Evolutionary conservation across 2,888 invertebrate genomes (phyloP).

Genomic region (Drosophila gaucha): DNA sequence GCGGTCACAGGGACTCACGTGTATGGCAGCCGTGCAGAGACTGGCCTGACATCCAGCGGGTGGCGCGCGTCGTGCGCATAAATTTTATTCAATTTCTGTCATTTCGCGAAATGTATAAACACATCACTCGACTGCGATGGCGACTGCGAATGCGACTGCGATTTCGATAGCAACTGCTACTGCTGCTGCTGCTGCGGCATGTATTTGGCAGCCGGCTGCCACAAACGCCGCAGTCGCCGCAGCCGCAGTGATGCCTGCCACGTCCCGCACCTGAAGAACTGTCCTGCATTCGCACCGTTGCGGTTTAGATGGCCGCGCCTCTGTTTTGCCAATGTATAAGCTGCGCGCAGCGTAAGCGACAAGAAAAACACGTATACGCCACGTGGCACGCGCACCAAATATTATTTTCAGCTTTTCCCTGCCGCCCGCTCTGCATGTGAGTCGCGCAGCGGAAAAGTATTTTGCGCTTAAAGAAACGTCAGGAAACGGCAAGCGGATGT

Average conservation of each 20-base stretch:
- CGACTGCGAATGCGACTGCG: slow-evolving; percentile 1
- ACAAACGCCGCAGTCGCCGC: slow-evolving; percentile 21
- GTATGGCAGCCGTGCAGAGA: neutral
- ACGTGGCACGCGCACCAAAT: slow-evolving; percentile 66
- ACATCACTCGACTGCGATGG: slow-evolving; percentile 60
- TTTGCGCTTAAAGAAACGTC: slow-evolving; percentile 70
- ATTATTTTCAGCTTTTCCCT: slow-evolving; percentile 63
- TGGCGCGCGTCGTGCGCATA: slow-evolving; percentile 52
- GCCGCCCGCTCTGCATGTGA: slow-evolving; percentile 5
- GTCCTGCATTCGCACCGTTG: slow-evolving; percentile 52
- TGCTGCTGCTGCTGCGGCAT: slow-evolving; percentile 1
- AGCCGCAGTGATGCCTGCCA: slow-evolving; percentile 32
- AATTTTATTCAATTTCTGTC: slow-evolving; percentile 79
- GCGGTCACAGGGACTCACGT: slow-evolving; percentile 45
- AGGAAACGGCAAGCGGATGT: slow-evolving; percentile 68
- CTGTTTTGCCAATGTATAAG: slow-evolving; percentile 53
- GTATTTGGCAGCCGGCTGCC: slow-evolving; percentile 45
- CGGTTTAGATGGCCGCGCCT: slow-evolving; percentile 47
- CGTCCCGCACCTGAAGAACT: slow-evolving; percentile 19
- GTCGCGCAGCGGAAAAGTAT: slow-evolving; percentile 65
- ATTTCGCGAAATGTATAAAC: slow-evolving; percentile 75
- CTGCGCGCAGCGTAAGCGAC: slow-evolving; percentile 16
- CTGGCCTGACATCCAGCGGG: slow-evolving; percentile 17
- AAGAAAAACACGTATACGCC: slow-evolving; percentile 50
- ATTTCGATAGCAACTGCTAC: neutral